phyloP scores from a whole-genome alignment of 2,888 invertebrate genomes.

The Dasysyrphus tricinctus region DNA sequence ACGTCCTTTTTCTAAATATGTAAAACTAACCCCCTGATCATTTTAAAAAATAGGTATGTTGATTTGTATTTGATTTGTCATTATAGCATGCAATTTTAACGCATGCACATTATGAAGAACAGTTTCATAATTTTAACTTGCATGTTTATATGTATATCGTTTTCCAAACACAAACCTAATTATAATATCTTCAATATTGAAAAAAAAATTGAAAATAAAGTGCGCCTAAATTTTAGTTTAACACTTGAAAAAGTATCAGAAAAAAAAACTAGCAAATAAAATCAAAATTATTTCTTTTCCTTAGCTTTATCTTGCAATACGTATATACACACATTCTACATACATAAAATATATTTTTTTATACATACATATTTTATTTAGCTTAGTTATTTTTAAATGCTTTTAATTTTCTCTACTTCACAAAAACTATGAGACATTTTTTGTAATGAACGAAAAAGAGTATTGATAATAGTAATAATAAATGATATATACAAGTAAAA shows the following conservation, averaged over 20 bases:
- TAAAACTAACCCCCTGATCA: background rate
- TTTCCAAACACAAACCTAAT: background rate
- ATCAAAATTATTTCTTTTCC: conserved; percentile 45
- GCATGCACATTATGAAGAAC: background rate
- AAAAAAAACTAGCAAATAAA: conserved; percentile 32
- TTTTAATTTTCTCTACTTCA: conserved; percentile 41
- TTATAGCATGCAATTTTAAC: background rate
- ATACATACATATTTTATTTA: conserved; percentile 43
- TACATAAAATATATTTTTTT: conserved; percentile 37
- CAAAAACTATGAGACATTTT: conserved; percentile 62
- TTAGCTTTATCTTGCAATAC: conserved; percentile 68
- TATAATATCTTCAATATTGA: background rate
- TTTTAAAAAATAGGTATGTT: background rate
- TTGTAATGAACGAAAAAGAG: conserved; percentile 48
- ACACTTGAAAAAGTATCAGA: conserved; percentile 6
- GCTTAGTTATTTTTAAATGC: conserved; percentile 56
- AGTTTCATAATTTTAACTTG: background rate
- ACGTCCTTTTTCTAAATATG: background rate
- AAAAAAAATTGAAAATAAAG: background rate
- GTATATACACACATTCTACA: conserved; percentile 40
- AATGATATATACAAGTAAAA: conserved; percentile 29
- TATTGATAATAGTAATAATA: conserved; percentile 75
- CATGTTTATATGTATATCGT: background rate
- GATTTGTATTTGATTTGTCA: conserved; percentile 5
- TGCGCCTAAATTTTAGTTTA: conserved; percentile 36